These are phyloP conservation scores for Arnoldichthys spilopterus DNA, from an alignment of 2,797 vertebrate species.

Conservation along the genomic window DNA sequence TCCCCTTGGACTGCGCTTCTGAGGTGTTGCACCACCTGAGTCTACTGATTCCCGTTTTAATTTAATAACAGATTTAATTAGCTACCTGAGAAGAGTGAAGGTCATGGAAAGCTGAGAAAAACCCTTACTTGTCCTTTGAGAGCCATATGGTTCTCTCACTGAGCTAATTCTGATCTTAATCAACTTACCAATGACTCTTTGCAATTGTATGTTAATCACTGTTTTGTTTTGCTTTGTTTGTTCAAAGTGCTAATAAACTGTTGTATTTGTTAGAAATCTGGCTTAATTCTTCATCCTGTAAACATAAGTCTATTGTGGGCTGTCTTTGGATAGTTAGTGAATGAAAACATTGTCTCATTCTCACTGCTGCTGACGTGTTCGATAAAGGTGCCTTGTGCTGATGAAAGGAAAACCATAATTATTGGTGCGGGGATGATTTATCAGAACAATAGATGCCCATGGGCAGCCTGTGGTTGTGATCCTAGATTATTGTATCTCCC, in stretches of 20 bases:
- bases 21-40: conserved; percentile 38
- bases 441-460: conserved; percentile 44
- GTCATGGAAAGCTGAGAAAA: conserved; percentile 22
- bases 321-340: conserved; percentile 29
- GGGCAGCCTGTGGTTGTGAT: conserved; percentile 35
- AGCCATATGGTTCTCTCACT: conserved; percentile 28
- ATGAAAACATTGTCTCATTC: conserved; percentile 31
- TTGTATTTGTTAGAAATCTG: not conserved
- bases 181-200: not conserved
- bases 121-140: conserved; percentile 6
- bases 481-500: conserved; percentile 54
- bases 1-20: conserved; percentile 35
- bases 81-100: conserved; percentile 49
- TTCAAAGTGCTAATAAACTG: not conserved
- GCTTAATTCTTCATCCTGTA: not conserved
- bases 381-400: conserved; percentile 42
- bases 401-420: conserved; percentile 54
- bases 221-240: too few species aligned
- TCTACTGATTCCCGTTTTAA: conserved; percentile 50
- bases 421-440: conserved; percentile 54
- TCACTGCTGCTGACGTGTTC: conserved; percentile 32
- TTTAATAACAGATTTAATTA: conserved; percentile 56
- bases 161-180: conserved; percentile 12
- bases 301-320: not conserved
- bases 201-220: not conserved